Base-by-base conservation (phyloP, 2,888 invertebrate species). In the Rhingia rostrata region DNA sequence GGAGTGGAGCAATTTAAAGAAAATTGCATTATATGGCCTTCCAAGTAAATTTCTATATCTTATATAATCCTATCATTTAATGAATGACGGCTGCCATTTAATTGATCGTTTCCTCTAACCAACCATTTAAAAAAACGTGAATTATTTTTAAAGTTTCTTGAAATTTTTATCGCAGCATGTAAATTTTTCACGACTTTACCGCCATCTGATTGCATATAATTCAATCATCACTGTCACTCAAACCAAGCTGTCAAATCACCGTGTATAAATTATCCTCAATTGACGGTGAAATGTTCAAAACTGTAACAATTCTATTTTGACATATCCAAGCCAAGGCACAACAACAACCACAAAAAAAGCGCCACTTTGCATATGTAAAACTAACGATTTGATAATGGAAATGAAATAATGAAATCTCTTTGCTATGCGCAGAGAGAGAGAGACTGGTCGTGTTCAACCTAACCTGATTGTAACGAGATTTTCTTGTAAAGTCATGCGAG, bases 371-470 rank as follows among this genome's bases (percentile, higher is more conserved):
- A 83, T 78, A 67, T 78, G 73, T 69, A 53, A 67, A 78, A 58
- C 67, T 51, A 83, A 72, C 77, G 47, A 82, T 66, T 82, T 77
- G 82, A 61, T 61, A 66, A 67, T 73, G 73, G 73, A 81, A 81
- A 81, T 70, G 58, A 75, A 70, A 63, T 73, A 83, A 72, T 56
- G 64, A 67, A 73, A 47, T 73, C 43, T 81, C 39, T 67, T 56
- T 43, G 7, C 39, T 7, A 51, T 7, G 30, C 54, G 22, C 22
- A 1, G 22, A 22, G 22, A 22, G 22, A 22, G 22, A 22, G 22
- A 63, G 60, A 64, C 67, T 39, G 49, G 64, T 73, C 69, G 73
- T 74, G 78, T 47, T 73, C 78, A 54, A 74, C 69, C 69, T 73
- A 74, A 72, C 73, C 67, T 51, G 53, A 53, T 58, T 64, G 73